Percentiles rank a stretch among this genome's conserved stretches.
Conservation (phyloP, 2,113 vertebrate species). For the Eptatretus burgeri region DNA sequence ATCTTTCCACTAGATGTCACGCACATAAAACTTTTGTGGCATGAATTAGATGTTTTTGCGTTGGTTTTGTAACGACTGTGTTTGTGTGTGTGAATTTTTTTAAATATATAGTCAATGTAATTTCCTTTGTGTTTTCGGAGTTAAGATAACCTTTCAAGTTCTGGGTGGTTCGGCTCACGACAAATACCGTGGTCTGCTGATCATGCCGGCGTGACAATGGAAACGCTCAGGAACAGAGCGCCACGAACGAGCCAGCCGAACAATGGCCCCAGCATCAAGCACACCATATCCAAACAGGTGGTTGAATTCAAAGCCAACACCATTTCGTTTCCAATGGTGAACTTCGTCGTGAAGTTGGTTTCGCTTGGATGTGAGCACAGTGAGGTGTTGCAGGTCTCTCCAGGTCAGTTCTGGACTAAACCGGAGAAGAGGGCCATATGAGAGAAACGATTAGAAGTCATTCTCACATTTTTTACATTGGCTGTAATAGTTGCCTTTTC, state of each 20-base stretch:
- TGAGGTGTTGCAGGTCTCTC: conserved; percentile 87
- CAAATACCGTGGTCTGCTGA: conserved; percentile 65
- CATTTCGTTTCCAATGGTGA: conserved; percentile 74
- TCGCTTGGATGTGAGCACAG: conserved; percentile 82
- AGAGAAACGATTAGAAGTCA: not conserved
- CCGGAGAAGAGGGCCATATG: not conserved
- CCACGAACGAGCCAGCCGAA: conserved; percentile 89
- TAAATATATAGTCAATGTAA: no score
- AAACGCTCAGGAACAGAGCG: conserved; percentile 80
- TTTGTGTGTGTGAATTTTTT: no score
- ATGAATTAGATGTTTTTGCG: no score
- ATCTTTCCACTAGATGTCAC: no score
- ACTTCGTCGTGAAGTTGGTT: conserved; percentile 93
- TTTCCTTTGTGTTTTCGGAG: no score
- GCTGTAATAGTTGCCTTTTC: no score
- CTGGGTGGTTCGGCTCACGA: not conserved
- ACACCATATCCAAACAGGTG: conserved; percentile 89
- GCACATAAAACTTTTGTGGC: no score
- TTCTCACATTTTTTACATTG: not conserved
- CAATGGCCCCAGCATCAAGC: conserved; percentile 79
- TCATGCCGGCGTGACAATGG: conserved; percentile 68
- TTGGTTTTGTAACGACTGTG: no score
- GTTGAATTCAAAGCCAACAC: conserved; percentile 85
- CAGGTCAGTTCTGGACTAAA: conserved; percentile 54
- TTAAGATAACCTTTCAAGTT: no score